A percentile compares a stretch with the other conserved stretches of the same genome.
Evolutionary conservation across 2,888 invertebrate species (phyloP).

Genomic region (Schizaphis graminum): DNA sequence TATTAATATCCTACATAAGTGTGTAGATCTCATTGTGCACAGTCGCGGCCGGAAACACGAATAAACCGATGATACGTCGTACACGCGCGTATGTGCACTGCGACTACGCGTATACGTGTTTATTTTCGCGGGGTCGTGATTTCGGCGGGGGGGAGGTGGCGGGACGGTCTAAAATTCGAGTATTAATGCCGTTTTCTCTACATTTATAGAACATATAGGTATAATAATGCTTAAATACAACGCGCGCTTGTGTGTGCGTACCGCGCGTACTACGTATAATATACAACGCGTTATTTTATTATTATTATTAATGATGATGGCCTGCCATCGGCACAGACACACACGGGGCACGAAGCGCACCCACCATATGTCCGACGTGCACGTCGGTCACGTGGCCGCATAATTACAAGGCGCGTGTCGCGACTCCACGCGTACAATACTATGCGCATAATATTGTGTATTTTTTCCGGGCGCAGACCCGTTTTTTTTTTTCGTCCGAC

Average conservation of each 20-base stretch:
- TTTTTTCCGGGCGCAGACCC: slow-evolving; percentile 34
- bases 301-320: slow-evolving; percentile 60
- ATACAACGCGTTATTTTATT: slow-evolving; percentile 50
- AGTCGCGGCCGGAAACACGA: background rate
- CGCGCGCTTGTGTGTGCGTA: background rate
- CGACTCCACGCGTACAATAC: background rate
- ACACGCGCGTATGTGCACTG: background rate
- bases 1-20: background rate
- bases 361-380: slow-evolving; percentile 55
- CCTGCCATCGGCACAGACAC: slow-evolving; percentile 42
- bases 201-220: background rate
- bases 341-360: slow-evolving; percentile 14
- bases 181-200: slow-evolving; percentile 30
- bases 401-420: slow-evolving; percentile 61
- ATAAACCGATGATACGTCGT: background rate
- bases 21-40: background rate
- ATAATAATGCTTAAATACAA: background rate
- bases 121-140: background rate
- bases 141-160: background rate
- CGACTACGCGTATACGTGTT: background rate
- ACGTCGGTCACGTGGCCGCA: slow-evolving; percentile 55
- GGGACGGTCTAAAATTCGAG: slow-evolving; percentile 12
- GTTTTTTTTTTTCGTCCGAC: background rate
- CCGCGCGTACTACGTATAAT: background rate
- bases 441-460: background rate